Evolutionary conservation across 2,797 vertebrate species (phyloP).

Genomic region (Sus cebifrons): DNA sequence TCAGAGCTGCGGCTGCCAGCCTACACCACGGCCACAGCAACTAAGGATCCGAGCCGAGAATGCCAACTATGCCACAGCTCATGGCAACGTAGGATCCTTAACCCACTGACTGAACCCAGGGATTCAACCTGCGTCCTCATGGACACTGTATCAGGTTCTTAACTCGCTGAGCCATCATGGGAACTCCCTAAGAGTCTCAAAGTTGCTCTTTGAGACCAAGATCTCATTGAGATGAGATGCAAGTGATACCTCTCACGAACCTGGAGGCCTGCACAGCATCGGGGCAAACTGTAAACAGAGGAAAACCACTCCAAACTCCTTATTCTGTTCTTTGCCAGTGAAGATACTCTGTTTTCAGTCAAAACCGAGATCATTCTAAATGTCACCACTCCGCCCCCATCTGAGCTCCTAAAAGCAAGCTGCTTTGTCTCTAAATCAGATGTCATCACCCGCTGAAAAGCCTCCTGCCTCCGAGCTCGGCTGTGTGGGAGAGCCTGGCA

Average conservation of each 20-base stretch:
- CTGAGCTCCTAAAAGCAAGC: slow-evolving; percentile 76
- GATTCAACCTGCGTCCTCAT: no score
- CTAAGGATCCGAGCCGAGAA: no score
- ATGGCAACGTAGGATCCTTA: no score
- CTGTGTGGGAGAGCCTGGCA: background rate
- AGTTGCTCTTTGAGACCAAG: background rate
- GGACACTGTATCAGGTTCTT: no score
- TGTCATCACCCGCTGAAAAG: slow-evolving; percentile 51
- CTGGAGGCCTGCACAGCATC: background rate
- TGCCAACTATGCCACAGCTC: no score
- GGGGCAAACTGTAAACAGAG: background rate
- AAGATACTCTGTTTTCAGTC: slow-evolving; percentile 64
- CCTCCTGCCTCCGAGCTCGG: background rate
- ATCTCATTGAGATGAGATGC: background rate
- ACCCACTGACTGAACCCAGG: no score
- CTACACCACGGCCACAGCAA: no score
- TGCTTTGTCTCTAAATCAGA: slow-evolving; percentile 71
- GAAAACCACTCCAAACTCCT: background rate
- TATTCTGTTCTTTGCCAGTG: background rate
- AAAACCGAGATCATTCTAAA: slow-evolving; percentile 75
- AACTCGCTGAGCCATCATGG: no score
- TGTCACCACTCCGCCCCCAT: slow-evolving; percentile 70
- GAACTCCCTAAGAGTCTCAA: background rate
- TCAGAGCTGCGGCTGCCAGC: no score
- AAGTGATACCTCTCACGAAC: background rate